Evolutionary conservation across 2,888 invertebrate species (phyloP), one percentile per base, ranked within the genome.

Genomic region (Ectropis crepuscularia): DNA sequence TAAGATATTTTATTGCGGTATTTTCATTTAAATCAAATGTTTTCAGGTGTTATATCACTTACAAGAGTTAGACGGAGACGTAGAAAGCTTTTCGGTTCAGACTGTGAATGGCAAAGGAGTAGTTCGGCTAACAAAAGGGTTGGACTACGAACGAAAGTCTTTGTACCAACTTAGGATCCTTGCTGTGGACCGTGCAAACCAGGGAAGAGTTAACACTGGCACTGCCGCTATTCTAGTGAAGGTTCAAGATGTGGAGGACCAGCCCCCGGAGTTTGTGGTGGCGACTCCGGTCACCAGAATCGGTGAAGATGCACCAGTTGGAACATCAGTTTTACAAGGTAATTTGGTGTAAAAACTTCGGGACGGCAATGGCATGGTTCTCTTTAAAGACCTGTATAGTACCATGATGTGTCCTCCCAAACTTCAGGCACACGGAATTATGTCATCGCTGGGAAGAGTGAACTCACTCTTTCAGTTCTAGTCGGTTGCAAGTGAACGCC

Each of bases 71-170:
- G 97, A 97, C 70, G 96, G 95, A 9, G 96, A 97, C 72, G 94
- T 95, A 63, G 95, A 95, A 53, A 93, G 95, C 60, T 98, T 98
- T 83, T 94, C 95, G 37, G 95, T 98, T 54, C 95, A 96, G 74
- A 98, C 98, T 0, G 94, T 96, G 12, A 96, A 97, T 75, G 97
- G 98, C 0, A 97, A 96, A 90, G 98, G 97, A 9, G 95, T 98
- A 0, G 93, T 98, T 51, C 94, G 96, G 58, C 93, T 98, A 6
- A 94, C 95, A 57, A 96, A 96, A 68, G 92, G 93, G 47, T 93
- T 98, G 71, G 98, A 98, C 89, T 98, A 97, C 81, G 98, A 98
- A 82, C 94, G 94, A 54, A 97, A 98, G 86, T 96, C 96, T 51
- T 88, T 98, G 16, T 97, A 98, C 81, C 98, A 98, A 85, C 89